Evolutionary conservation across 2,888 invertebrate species (phyloP).

Genomic region (Dolichopus griseipennis): DNA sequence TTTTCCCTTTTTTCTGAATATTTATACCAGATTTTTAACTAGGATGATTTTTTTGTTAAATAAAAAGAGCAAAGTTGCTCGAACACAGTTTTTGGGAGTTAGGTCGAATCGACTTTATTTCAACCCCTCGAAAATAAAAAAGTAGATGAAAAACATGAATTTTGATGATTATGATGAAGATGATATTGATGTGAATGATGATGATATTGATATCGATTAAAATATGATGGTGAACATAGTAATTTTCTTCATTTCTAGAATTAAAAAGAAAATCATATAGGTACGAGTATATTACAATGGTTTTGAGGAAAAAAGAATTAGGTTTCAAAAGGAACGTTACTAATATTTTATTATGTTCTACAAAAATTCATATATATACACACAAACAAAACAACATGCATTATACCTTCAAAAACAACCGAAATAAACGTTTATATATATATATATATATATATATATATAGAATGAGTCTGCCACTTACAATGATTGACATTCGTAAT

Average conservation of each 20-base stretch:
- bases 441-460: neutral
- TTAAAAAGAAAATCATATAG: neutral
- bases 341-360: no score
- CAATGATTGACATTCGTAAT: constrained; percentile 31
- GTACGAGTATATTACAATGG: neutral
- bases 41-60: no score
- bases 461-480: constrained; percentile 29
- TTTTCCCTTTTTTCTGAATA: no score
- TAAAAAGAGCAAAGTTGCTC: no score
- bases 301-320: neutral
- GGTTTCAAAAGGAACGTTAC: neutral
- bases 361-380: neutral
- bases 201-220: neutral
- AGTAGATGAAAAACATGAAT: neutral
- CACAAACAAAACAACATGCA: neutral
- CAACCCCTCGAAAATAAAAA: no score
- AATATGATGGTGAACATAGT: neutral
- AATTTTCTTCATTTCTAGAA: neutral
- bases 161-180: neutral
- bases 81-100: no score
- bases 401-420: neutral
- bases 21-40: no score
- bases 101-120: no score
- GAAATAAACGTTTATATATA: neutral
- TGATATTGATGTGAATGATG: neutral